Conservation (phyloP, 2,888 invertebrate genomes). For the Latrodectus elegans region DNA sequence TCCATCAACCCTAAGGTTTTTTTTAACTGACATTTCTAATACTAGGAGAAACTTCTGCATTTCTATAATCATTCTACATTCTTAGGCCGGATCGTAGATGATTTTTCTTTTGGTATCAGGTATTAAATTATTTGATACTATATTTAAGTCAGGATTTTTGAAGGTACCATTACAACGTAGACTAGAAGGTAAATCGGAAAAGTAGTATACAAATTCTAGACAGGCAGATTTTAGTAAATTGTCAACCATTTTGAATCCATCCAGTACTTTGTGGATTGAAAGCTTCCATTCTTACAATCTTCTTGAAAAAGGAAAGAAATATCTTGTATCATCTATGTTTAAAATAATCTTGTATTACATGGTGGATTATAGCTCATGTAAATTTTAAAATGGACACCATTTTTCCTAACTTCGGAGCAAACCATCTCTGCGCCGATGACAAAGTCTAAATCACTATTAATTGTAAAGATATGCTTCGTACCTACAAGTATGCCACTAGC, state of each 20-base stretch:
- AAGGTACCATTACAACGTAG: conserved; percentile 3
- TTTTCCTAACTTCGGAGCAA: too few species aligned
- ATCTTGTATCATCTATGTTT: not conserved
- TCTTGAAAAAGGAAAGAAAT: not conserved
- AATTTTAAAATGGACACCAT: not conserved
- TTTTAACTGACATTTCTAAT: not conserved
- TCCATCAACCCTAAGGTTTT: conserved; percentile 4
- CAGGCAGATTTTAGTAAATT: too few species aligned
- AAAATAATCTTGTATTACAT: conserved; percentile 14
- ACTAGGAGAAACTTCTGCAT: not conserved
- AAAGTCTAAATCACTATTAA: too few species aligned
- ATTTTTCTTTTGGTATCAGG: conserved; percentile 7
- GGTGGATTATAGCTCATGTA: not conserved
- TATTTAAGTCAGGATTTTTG: conserved; percentile 23
- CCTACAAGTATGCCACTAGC: conserved; percentile 8
- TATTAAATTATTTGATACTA: not conserved
- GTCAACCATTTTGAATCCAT: too few species aligned
- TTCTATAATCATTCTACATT: conserved; percentile 10
- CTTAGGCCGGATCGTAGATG: conserved; percentile 12
- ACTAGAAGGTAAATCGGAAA: not conserved
- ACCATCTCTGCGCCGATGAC: not conserved
- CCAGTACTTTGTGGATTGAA: too few species aligned
- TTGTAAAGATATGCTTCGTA: not conserved
- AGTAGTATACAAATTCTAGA: too few species aligned
- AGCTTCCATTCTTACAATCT: not conserved